phyloP scores from a whole-genome alignment of 2,888 invertebrate species.

The Noctua janthe region DNA sequence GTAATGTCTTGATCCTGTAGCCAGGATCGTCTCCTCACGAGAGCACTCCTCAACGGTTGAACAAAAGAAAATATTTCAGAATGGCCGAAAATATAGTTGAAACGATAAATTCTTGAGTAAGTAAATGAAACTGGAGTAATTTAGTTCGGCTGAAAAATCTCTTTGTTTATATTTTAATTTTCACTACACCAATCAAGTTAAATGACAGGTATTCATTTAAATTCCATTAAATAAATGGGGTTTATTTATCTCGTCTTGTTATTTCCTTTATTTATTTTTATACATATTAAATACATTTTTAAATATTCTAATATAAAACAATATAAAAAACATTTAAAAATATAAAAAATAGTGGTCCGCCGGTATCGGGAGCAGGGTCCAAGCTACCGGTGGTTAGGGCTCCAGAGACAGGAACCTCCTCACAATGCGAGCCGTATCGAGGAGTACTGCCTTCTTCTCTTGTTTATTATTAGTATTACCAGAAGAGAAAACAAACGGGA shows the following conservation, averaged over 20 bases:
- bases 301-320: too few relatives aligned
- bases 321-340: too few relatives aligned
- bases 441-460: too few relatives aligned
- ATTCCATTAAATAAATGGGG: conserved; percentile 18
- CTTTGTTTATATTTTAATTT: conserved; percentile 38
- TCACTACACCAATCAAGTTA: conserved; percentile 7
- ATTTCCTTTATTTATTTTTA: too few relatives aligned
- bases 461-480: conserved; percentile 11
- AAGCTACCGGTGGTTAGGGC: too few relatives aligned
- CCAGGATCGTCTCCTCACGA: neutral
- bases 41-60: neutral
- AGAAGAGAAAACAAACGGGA: conserved; percentile 29
- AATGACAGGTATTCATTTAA: conserved; percentile 41
- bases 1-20: neutral
- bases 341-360: too few relatives aligned
- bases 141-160: conserved; percentile 4
- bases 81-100: neutral
- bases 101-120: conserved; percentile 11
- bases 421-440: too few relatives aligned
- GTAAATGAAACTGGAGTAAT: conserved; percentile 4
- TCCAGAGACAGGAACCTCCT: too few relatives aligned
- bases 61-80: conserved; percentile 4
- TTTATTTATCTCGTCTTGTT: conserved; percentile 33
- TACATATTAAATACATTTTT: too few relatives aligned
- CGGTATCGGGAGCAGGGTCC: too few relatives aligned